Evolutionary conservation across 2,797 vertebrate species (phyloP).

Genomic region (Megalops cyprinoides): DNA sequence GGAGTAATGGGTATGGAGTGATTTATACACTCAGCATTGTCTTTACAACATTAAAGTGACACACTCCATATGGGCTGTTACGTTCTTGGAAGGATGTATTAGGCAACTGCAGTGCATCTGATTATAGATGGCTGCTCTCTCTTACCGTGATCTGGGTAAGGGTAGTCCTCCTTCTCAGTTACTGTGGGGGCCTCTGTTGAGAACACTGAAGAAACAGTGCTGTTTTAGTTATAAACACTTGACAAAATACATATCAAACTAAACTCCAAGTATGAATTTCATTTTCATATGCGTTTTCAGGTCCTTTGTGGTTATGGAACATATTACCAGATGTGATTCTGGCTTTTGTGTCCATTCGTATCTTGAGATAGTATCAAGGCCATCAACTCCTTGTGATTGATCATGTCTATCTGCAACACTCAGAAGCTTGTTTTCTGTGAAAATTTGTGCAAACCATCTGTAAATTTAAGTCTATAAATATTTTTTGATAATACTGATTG

Average conservation of each 20-base stretch:
- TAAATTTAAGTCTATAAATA: too few species aligned
- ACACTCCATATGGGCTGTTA: constrained; percentile 14
- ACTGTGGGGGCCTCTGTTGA: constrained; percentile 47
- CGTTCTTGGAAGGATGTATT: constrained; percentile 4
- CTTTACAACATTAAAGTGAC: constrained; percentile 14
- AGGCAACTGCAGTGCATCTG: not conserved
- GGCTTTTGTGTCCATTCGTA: too few species aligned
- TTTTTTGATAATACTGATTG: too few species aligned
- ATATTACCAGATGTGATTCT: too few species aligned
- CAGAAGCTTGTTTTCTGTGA: too few species aligned
- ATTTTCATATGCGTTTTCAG: not conserved
- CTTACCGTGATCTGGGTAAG: constrained; percentile 56
- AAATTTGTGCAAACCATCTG: too few species aligned
- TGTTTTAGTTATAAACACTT: constrained; percentile 12
- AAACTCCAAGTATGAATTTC: not conserved
- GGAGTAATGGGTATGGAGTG: too few species aligned
- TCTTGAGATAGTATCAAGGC: too few species aligned
- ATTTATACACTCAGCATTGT: constrained; percentile 13
- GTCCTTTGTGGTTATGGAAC: not conserved
- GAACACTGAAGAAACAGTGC: constrained; percentile 50
- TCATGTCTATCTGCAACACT: too few species aligned
- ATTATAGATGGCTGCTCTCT: not conserved
- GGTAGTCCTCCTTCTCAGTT: constrained; percentile 58
- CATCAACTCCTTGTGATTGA: too few species aligned
- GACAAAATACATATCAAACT: not conserved